These are phyloP conservation scores for Callionymus lyra DNA, from an alignment of 2,113 vertebrate species.

Conservation along the genomic window DNA sequence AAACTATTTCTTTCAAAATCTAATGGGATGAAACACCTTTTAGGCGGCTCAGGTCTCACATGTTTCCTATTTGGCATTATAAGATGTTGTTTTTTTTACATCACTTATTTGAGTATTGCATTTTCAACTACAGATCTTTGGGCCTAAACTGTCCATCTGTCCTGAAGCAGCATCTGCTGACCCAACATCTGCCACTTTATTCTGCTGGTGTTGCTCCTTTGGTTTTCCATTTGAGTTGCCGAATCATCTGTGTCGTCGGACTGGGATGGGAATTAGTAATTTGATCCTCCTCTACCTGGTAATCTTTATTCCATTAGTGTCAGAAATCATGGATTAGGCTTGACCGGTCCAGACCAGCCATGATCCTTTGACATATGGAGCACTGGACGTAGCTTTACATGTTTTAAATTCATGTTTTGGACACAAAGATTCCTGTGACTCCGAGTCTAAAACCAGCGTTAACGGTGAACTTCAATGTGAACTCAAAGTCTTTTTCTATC, in stretches of 20 bases:
- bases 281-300: constrained; percentile 29
- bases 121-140: constrained; percentile 8
- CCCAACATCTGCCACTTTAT: constrained; percentile 23
- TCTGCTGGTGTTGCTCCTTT: constrained; percentile 13
- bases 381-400: not conserved
- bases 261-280: constrained; percentile 17
- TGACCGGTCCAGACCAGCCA: constrained; percentile 23
- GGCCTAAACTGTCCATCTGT: constrained; percentile 16
- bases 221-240: constrained; percentile 12
- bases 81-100: no score
- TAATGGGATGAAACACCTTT: no score
- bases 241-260: not conserved
- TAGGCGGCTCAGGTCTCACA: no score
- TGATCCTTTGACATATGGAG: constrained; percentile 46
- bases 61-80: no score
- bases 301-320: constrained; percentile 38
- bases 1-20: no score
- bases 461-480: no score
- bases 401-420: no score
- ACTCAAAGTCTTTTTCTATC: no score
- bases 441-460: no score
- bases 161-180: constrained; percentile 18
- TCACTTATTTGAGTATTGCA: no score
- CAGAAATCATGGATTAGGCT: constrained; percentile 35
- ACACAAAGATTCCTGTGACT: no score